These are phyloP conservation scores for Coenobita brevimanus DNA, from an alignment of 1,140 invertebrate genomes.

Conservation along the genomic window DNA sequence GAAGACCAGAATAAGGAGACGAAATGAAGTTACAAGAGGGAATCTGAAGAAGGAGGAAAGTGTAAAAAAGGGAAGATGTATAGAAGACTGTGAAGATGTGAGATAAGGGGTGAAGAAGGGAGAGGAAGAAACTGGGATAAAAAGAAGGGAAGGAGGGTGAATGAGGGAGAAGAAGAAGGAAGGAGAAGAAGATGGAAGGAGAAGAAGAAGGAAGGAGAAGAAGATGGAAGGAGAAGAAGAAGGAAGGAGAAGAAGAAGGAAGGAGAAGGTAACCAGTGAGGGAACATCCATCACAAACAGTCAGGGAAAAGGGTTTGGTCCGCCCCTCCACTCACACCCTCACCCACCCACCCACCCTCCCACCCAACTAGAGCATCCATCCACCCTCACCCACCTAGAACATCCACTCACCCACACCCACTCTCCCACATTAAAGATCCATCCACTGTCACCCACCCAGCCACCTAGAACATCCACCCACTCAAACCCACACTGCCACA, in stretches of 20 bases:
- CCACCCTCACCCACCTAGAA: no score
- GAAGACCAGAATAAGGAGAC: no score
- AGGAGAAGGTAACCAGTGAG: background rate
- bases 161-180: background rate
- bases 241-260: background rate
- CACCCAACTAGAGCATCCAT: no score
- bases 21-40: no score
- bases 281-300: background rate
- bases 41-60: background rate
- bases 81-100: background rate
- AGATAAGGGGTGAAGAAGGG: background rate
- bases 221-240: background rate
- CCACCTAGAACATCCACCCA: background rate
- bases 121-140: background rate
- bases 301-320: background rate
- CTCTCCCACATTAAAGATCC: no score
- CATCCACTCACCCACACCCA: no score
- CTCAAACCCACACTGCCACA: background rate
- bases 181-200: background rate
- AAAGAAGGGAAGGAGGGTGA: background rate
- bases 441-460: background rate
- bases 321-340: no score
- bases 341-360: no score
- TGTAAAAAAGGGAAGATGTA: background rate
- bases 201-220: background rate